Evolutionary conservation across 2,113 vertebrate genomes (phyloP).

Genomic region (Piaya cayana): DNA sequence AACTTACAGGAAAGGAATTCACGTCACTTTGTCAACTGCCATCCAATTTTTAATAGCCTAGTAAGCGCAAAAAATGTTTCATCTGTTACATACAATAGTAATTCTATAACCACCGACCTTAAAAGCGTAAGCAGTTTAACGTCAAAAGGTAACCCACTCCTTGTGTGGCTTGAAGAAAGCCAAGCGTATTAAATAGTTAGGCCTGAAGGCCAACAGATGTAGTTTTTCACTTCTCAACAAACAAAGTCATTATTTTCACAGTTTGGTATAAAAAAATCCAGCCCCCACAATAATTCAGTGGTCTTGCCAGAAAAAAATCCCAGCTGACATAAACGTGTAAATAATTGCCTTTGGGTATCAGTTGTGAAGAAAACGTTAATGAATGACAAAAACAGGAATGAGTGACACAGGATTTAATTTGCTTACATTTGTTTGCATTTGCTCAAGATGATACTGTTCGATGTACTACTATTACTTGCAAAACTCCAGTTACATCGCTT

Average conservation of each 20-base stretch:
- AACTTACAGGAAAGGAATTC: neutral
- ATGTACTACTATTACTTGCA: neutral
- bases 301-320: constrained; percentile 36
- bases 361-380: constrained; percentile 44
- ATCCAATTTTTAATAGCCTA: neutral
- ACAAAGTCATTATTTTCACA: constrained; percentile 46
- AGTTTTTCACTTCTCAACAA: constrained; percentile 33
- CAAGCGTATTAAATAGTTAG: neutral
- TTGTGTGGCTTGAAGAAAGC: neutral
- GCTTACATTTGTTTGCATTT: constrained; percentile 26
- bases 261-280: neutral
- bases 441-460: neutral
- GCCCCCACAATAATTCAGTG: neutral
- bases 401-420: constrained; percentile 33
- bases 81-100: neutral
- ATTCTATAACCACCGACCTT: neutral
- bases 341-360: constrained; percentile 29
- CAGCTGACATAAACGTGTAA: constrained; percentile 22
- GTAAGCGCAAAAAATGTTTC: neutral
- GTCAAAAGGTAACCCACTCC: neutral
- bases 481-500: neutral
- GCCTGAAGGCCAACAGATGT: constrained; percentile 48
- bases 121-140: neutral
- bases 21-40: neutral
- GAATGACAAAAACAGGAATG: neutral